A percentile compares a stretch with the other conserved stretches of the same genome.
phyloP scores from a whole-genome alignment of 2,888 invertebrate species.

The Macrosiphum euphorbiae region DNA sequence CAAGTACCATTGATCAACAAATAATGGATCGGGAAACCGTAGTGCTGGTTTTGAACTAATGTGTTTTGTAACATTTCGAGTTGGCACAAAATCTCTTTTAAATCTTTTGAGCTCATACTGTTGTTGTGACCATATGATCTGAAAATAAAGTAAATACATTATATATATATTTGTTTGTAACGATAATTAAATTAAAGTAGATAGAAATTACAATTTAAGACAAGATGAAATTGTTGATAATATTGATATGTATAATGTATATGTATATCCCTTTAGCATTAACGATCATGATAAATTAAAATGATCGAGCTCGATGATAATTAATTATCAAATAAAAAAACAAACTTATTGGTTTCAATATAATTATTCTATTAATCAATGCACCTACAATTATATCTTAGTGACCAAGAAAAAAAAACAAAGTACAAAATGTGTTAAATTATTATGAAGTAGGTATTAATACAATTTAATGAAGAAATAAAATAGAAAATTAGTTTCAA shows the following conservation, averaged over 20 bases:
- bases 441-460: too few species aligned
- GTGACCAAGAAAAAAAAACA: background rate
- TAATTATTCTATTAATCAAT: background rate
- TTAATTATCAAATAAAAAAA: background rate
- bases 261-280: background rate
- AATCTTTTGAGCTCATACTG: constrained; percentile 57
- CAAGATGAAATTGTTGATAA: background rate
- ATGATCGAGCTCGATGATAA: background rate
- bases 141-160: background rate
- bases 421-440: background rate
- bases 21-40: constrained; percentile 87
- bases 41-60: constrained; percentile 5
- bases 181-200: background rate
- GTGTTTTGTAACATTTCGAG: background rate
- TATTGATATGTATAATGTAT: background rate
- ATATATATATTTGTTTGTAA: background rate
- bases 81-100: constrained; percentile 46
- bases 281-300: background rate
- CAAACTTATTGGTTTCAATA: background rate
- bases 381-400: background rate
- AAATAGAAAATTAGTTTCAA: background rate
- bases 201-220: background rate
- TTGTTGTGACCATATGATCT: constrained; percentile 56
- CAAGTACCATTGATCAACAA: constrained; percentile 97
- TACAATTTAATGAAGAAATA: background rate